These are phyloP conservation scores for Wasmannia auropunctata DNA, from an alignment of 1,140 invertebrate genomes.

Conservation along the genomic window DNA sequence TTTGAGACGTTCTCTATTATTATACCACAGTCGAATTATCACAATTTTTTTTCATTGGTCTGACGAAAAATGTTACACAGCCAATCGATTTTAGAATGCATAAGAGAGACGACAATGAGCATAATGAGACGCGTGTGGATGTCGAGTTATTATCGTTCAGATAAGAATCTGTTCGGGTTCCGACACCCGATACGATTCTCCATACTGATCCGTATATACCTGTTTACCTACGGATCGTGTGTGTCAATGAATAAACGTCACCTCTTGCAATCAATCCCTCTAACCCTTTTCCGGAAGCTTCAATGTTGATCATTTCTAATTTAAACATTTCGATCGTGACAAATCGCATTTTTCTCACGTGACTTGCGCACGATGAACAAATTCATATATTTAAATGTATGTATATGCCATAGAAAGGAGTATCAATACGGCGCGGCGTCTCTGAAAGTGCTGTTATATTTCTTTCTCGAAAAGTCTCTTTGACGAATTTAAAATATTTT, in stretches of 20 bases:
- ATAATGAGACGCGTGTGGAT: conserved; percentile 27
- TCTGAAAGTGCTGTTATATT: background rate
- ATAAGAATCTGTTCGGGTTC: conserved; percentile 63
- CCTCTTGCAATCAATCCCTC: conserved; percentile 17
- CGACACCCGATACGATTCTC: conserved; percentile 45
- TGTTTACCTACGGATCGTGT: conserved; percentile 49
- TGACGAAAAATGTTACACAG: background rate
- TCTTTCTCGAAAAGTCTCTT: background rate
- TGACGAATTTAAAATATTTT: background rate
- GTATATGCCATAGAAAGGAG: too few relatives aligned
- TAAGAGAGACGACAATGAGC: background rate
- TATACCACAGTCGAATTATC: background rate
- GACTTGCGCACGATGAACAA: background rate
- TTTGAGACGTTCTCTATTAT: background rate
- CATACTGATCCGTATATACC: conserved; percentile 25
- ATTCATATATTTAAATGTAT: background rate
- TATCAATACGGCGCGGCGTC: too few relatives aligned
- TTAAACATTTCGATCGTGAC: background rate
- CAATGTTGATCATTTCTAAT: background rate
- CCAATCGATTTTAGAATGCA: background rate
- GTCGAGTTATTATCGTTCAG: conserved; percentile 50
- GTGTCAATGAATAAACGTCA: conserved; percentile 31
- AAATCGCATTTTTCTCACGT: background rate
- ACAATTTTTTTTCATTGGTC: background rate
- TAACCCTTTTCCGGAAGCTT: background rate